Base-by-base conservation (phyloP, 2,113 vertebrate genomes). In the Notarius quadriscutis region DNA sequence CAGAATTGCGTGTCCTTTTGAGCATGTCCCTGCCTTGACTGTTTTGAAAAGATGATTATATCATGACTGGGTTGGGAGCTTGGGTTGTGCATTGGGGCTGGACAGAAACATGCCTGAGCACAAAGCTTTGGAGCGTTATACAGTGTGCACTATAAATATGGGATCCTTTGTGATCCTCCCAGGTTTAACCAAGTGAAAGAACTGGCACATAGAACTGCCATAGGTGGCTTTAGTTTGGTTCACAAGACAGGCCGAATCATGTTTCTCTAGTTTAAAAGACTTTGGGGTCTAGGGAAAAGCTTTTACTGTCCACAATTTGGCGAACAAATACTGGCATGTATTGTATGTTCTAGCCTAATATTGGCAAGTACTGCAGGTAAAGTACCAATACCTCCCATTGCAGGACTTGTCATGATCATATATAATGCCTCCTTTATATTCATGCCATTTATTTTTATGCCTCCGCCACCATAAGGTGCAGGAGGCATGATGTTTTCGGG, bases 1-100 rank as follows among this genome's bases (percentile, higher is more conserved):
- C 53, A 41, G 71, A 89, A 91, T 25, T 57, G 71, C 75, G 50
- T 89, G 88, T 8, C 92, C 89, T 92, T 93, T 91, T 77, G 77
- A 88, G 86, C 57, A 12, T 84, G 51, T 80, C 69, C 85, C 86
- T 86, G 86, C 58, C 34, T 74, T 53, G 55, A 84, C 81, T 84
- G 30, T 88, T 86, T 85, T 92, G 86, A 91, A 89, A 72, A 55
- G 78, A 81, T 50, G 57, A 63, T 83, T 83, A 50, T 87, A 63
- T 87, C 83, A 63, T 83, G 55, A 62, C 86, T 87, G 86, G 67
- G 34, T 34, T 75, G 86, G 30, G 41, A 75, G 65, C 4, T 74
- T 74, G 8, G n/a, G 67, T 41, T 82, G 22, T 74, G 41, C 41
- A 62, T 30, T 53, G 78, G 25, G 41, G 51, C 60, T 74, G 83